These are phyloP conservation scores for Chironomus tepperi DNA, from an alignment of 1,140 invertebrate species.

Conservation along the genomic window DNA sequence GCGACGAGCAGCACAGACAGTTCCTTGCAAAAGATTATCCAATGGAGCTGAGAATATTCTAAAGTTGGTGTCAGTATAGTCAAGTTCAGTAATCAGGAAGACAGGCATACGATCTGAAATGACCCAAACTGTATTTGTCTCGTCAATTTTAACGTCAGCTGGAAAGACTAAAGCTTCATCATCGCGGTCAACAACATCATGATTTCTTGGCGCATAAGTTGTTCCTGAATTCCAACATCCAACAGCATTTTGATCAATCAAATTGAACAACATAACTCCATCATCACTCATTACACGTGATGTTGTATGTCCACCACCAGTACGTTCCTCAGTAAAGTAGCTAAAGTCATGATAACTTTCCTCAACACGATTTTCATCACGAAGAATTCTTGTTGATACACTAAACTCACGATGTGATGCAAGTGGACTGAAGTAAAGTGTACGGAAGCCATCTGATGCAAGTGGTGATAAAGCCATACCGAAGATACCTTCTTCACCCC, in stretches of 20 bases:
- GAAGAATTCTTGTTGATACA: constrained; percentile 61
- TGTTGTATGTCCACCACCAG: constrained; percentile 57
- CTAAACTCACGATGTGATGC: constrained; percentile 66
- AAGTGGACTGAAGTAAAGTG: constrained; percentile 66
- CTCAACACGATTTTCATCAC: constrained; percentile 53
- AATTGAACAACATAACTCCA: constrained; percentile 64
- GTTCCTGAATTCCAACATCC: constrained; percentile 67
- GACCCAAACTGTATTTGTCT: constrained; percentile 57
- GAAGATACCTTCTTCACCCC: constrained; percentile 71
- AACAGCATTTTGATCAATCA: constrained; percentile 69
- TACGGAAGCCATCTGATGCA: constrained; percentile 53
- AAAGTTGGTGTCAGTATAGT: constrained; percentile 70
- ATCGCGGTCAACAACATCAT: constrained; percentile 63
- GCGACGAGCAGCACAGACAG: constrained; percentile 50
- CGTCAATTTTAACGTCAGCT: constrained; percentile 65
- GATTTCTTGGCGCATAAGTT: constrained; percentile 55
- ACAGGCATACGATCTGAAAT: constrained; percentile 72
- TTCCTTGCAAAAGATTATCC: constrained; percentile 53
- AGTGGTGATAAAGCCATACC: constrained; percentile 62
- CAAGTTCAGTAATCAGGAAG: constrained; percentile 58
- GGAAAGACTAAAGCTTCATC: constrained; percentile 67
- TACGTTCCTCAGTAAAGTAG: constrained; percentile 52
- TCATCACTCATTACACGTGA: constrained; percentile 59
- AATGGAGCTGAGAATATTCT: constrained; percentile 60
- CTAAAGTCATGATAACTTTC: constrained; percentile 64